Percentiles rank a stretch among this genome's conserved stretches.
Evolutionary conservation across 2,113 vertebrate genomes (phyloP).

Genomic region (Clarias magur): DNA sequence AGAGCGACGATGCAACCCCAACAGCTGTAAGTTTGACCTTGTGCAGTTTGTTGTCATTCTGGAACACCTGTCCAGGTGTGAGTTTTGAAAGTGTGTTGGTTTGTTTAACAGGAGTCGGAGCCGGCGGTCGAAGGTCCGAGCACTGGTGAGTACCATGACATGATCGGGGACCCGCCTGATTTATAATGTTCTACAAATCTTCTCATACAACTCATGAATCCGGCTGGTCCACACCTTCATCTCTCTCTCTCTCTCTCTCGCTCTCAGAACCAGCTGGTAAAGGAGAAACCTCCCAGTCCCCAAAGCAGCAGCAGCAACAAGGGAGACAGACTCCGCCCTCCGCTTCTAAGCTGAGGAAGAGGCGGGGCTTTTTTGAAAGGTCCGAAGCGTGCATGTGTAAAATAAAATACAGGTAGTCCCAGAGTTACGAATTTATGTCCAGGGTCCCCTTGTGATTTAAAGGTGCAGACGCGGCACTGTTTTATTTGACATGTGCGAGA

Average conservation of each 20-base stretch:
- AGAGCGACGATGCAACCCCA: conserved; percentile 40
- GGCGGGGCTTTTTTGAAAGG: conserved; percentile 90
- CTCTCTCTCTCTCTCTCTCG: not conserved
- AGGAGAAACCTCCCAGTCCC: conserved; percentile 75
- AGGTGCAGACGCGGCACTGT: no score
- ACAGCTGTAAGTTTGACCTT: conserved; percentile 9
- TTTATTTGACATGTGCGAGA: no score
- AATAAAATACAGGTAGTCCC: not conserved
- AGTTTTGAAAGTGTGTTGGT: not conserved
- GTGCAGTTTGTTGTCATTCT: not conserved
- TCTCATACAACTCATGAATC: no score
- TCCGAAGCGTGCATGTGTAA: conserved; percentile 51
- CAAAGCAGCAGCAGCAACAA: conserved; percentile 62
- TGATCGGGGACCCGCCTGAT: no score
- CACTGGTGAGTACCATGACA: conserved; percentile 49
- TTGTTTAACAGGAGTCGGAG: conserved; percentile 58
- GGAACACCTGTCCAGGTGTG: no score
- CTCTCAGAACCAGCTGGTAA: conserved; percentile 56
- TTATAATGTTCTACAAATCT: no score
- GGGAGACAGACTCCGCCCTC: conserved; percentile 63
- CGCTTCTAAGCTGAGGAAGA: conserved; percentile 73
- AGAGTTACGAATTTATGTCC: no score
- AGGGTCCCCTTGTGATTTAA: no score
- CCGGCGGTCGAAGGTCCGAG: conserved; percentile 57
- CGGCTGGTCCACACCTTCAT: conserved; percentile 18